phyloP scores from a whole-genome alignment of 2,888 invertebrate genomes.

The Cetonia aurata region DNA sequence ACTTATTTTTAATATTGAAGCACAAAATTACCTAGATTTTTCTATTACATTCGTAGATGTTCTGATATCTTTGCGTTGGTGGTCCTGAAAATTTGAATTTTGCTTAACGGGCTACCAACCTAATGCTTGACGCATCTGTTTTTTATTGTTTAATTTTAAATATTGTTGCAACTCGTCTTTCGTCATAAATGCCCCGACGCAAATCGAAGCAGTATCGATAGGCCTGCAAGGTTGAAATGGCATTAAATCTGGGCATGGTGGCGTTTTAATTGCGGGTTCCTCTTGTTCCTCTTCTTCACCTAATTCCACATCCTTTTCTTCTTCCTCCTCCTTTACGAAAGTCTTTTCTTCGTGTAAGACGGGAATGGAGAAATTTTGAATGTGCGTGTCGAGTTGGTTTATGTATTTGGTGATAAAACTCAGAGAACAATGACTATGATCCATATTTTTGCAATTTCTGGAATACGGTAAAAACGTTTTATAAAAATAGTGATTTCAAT shows the following conservation, averaged over 20 bases:
- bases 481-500: not conserved
- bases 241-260: constrained; percentile 23
- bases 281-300: constrained; percentile 24
- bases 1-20: too few species aligned
- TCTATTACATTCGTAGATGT: too few species aligned
- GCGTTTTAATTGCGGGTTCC: not conserved
- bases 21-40: too few species aligned
- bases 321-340: constrained; percentile 9
- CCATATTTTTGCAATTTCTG: constrained; percentile 22
- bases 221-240: constrained; percentile 32
- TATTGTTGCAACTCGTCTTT: constrained; percentile 57
- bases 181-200: constrained; percentile 59
- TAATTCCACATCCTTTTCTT: not conserved
- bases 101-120: constrained; percentile 56
- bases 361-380: constrained; percentile 36
- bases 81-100: not conserved
- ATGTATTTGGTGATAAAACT: constrained; percentile 44
- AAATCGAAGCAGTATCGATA: constrained; percentile 53
- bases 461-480: not conserved
- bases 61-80: too few species aligned
- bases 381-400: constrained; percentile 40
- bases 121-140: constrained; percentile 55
- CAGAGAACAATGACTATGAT: constrained; percentile 12
- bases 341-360: constrained; percentile 16
- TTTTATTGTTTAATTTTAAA: constrained; percentile 51